Base-by-base conservation (phyloP, 2,888 invertebrate species). In the Ophion ellenae region DNA sequence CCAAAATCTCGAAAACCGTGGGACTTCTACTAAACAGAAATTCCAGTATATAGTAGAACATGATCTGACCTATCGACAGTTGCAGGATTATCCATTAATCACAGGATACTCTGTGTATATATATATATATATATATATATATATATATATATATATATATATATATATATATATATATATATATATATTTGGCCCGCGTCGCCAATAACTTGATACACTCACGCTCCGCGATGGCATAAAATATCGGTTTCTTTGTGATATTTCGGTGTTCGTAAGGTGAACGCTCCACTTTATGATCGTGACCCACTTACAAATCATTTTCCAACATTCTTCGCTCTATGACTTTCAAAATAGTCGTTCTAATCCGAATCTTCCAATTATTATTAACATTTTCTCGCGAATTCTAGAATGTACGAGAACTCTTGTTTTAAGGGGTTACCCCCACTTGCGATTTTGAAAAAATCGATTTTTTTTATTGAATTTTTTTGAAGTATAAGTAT, bases 241-340 rank as follows among this genome's bases (percentile, higher is more conserved):
- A 75, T 47, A 17, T 40, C n/a, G 14, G 7, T 10, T 7, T 1
- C 20, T 28, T 74, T 20, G 74, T 24, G 40, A n/a, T 76, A 24
- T 53, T 76, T 66, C 32, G 5, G 66, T 53, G 24, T 7, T 10
- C 47, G 20, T 32, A 36, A 76, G 76, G 47, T 53, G 66, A 76
- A 76, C 53, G 47, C 61, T 75, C 47, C 47, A 64, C 64, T 76
- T 66, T 66, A 53, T 20, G 76, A 76, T 53, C 64, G 5, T 53
- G 64, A 53, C 75, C 75, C 64, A 75, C 28, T 75, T 47, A 40
- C 36, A 20, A 40, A 14, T 64, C 24, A 73, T 71, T 17, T 24
- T 28, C 53, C 47, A 4, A 47, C 40, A 47, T 6, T 9, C 57
- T 57, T 71, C 24, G 7, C 28, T 59, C 59, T 5, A 17, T 9